Base-by-base conservation (phyloP, 2,113 vertebrate species). In the Tachysurus vachellii region DNA sequence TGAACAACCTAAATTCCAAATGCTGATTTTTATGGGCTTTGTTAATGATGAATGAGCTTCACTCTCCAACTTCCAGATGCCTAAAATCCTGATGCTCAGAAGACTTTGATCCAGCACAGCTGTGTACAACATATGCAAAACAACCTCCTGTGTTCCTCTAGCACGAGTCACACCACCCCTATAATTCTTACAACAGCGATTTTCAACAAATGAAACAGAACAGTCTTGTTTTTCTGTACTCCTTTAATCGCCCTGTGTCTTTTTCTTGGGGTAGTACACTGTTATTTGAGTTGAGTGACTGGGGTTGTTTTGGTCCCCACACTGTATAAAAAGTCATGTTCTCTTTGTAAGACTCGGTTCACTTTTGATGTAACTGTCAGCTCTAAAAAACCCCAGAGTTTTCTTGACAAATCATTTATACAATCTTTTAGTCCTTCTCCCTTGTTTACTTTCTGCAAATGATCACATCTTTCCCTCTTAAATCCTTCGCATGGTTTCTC, bases 31-130 rank as follows among this genome's bases (percentile, higher is more conserved):
- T 47, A 10, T 80, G 47, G 70, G 8, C n/a, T 42, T 31, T 42
- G 53, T 83, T 64, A 42, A 57, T 47, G 21, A 85, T 50, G 54
- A 88, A 44, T 70, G 10, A 53, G 56, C 19, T 12, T 80, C 28
- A 16, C 76, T 81, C 28, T 26, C 82, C 85, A 79, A 89, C 44
- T 88, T 89, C 88, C 90, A 91, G 86, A 91, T 91, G 90, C 66
- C 71, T n/a, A 13, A 85, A 83, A 62, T 82, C 61, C 89, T 68
- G 61, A 71, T 47, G 70, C 88, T 62, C 86, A 79, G 76, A 82
- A 68, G 21, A 50, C 88, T 89, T 89, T 89, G 88, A 89, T 89
- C 84, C 83, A 88, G 82, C 86, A 89, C 90, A 91, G 76, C 86
- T 91, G 90, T 88, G 62, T 26, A 56, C 81, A 54, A 77, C 62